Evolutionary conservation across 1,140 invertebrate species (phyloP).

Genomic region (Heterodera carotae): DNA sequence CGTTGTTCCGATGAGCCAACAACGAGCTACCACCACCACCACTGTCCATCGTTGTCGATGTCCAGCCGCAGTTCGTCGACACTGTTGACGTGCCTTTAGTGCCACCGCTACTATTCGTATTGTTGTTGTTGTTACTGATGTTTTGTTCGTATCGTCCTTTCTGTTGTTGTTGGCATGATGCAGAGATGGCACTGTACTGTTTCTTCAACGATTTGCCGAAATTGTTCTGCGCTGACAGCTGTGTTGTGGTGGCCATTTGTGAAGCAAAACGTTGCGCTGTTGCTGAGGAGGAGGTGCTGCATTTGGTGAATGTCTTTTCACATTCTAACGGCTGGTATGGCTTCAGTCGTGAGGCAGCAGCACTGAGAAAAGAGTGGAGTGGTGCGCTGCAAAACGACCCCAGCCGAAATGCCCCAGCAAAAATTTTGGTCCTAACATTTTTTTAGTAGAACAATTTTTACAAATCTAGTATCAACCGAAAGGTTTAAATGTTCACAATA

Average conservation of each 20-base stretch:
- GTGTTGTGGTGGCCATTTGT: not conserved
- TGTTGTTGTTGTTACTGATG: not conserved
- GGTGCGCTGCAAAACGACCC: no score
- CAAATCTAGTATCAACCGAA: no score
- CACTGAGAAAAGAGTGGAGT: not conserved
- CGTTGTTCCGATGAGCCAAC: not conserved
- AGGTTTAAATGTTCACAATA: no score
- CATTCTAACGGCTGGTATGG: not conserved
- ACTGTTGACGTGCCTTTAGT: no score
- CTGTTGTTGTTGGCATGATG: not conserved
- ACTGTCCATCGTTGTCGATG: not conserved
- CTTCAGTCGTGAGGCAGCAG: not conserved
- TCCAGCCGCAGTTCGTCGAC: not conserved
- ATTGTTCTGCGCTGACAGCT: not conserved
- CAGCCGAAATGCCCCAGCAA: no score
- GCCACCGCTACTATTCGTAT: no score
- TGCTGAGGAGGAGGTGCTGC: no score
- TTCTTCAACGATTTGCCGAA: conserved; percentile 9
- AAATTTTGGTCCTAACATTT: no score
- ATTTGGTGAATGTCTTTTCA: not conserved
- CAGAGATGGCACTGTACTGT: not conserved
- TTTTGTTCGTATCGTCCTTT: not conserved
- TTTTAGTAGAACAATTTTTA: no score
- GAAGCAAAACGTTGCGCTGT: not conserved
- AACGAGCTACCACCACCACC: not conserved